Conservation (phyloP, 2,113 vertebrate species). For the Ciconia maguari region DNA sequence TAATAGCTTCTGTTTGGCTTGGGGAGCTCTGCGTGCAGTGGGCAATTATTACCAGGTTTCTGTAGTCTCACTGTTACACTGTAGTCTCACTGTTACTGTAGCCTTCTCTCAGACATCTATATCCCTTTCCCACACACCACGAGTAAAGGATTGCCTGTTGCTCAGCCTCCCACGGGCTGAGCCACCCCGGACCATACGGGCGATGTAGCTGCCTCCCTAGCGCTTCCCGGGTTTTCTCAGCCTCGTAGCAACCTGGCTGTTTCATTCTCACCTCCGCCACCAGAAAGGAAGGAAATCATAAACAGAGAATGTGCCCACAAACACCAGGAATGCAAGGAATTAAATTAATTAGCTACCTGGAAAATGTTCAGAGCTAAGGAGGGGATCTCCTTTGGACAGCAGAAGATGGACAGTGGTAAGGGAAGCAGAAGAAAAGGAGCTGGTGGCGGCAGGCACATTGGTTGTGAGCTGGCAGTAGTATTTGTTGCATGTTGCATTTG, state of each 20-base stretch:
- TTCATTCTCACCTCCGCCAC: neutral
- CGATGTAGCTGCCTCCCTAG: neutral
- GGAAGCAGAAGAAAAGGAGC: neutral
- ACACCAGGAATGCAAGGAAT: neutral
- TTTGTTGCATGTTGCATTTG: neutral
- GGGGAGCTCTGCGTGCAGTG: neutral
- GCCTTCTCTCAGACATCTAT: neutral
- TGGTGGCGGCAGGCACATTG: rapidly evolving
- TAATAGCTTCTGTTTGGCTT: neutral
- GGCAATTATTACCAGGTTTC: neutral
- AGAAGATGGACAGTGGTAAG: neutral
- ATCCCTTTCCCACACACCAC: neutral
- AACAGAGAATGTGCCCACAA: neutral
- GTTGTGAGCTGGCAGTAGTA: neutral
- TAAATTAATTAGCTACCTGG: neutral
- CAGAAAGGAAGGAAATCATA: neutral
- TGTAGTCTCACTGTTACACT: neutral
- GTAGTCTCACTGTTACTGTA: neutral
- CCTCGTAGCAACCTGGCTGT: neutral
- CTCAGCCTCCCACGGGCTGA: neutral
- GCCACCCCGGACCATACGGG: rapidly evolving
- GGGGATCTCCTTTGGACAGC: neutral
- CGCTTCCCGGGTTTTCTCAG: neutral
- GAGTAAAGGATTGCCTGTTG: neutral
- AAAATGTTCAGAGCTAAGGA: neutral